Conservation (phyloP, 2,888 invertebrate genomes). For the Amphipoea lucens region DNA sequence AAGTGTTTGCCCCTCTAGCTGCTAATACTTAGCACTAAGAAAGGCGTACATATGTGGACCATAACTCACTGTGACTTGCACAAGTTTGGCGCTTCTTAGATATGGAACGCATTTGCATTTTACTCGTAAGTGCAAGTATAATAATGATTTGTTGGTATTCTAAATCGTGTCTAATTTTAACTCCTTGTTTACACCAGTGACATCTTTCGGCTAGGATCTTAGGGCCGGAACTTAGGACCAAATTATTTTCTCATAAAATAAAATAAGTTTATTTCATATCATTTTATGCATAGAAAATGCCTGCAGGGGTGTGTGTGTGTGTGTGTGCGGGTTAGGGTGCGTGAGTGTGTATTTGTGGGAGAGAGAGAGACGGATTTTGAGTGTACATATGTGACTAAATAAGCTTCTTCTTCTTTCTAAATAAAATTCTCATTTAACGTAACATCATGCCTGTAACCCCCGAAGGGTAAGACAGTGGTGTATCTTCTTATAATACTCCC, state of each 20-base stretch:
- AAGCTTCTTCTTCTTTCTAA: too few relatives aligned
- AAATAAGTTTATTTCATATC: too few relatives aligned
- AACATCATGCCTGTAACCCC: too few relatives aligned
- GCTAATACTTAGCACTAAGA: constrained; percentile 12
- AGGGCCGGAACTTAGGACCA: not conserved
- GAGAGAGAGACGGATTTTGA: too few relatives aligned
- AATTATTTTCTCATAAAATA: not conserved
- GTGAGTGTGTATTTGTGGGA: too few relatives aligned
- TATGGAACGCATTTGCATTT: constrained; percentile 20
- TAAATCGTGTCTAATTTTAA: constrained; percentile 1
- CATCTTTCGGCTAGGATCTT: not conserved
- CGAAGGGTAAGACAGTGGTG: too few relatives aligned
- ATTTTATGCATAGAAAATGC: too few relatives aligned
- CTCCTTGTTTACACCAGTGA: not conserved
- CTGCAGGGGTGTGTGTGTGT: too few relatives aligned
- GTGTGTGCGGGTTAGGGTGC: too few relatives aligned
- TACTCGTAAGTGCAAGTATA: not conserved
- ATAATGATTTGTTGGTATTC: not conserved
- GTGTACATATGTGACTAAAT: too few relatives aligned
- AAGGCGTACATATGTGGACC: not conserved
- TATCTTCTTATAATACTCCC: too few relatives aligned
- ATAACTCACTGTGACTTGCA: constrained; percentile 23
- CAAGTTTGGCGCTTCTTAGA: constrained; percentile 27
- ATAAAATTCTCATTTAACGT: not conserved
- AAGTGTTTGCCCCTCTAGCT: constrained; percentile 16